Conservation (phyloP, 1,140 invertebrate genomes). For the Hycleus phaleratus region DNA sequence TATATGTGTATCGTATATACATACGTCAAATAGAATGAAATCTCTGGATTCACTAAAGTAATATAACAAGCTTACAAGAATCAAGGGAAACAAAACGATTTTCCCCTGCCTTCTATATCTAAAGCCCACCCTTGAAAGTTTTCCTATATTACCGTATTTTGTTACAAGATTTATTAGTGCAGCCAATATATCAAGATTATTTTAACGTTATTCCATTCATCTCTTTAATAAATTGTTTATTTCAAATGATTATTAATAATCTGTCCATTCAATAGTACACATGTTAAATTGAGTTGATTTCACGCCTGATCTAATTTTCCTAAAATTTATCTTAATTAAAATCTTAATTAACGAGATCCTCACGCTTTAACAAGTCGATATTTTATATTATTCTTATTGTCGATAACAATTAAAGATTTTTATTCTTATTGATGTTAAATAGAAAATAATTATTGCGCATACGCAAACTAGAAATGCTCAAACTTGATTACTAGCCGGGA, state of each 20-base stretch:
- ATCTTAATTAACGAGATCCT: too few species aligned
- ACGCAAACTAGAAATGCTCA: too few species aligned
- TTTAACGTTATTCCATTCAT: conserved; percentile 1
- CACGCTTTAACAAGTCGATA: too few species aligned
- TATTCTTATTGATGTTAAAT: too few species aligned
- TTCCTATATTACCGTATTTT: background rate
- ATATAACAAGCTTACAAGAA: conserved; percentile 15
- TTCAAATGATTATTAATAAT: background rate
- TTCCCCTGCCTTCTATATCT: background rate
- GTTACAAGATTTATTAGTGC: conserved; percentile 5
- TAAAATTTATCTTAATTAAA: too few species aligned
- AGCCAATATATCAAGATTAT: conserved; percentile 1
- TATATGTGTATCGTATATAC: conserved; percentile 1
- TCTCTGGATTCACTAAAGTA: conserved; percentile 11
- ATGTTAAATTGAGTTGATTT: too few species aligned
- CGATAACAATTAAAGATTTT: too few species aligned
- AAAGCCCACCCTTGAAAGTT: background rate
- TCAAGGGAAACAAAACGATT: conserved; percentile 11
- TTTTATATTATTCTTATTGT: too few species aligned
- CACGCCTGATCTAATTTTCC: too few species aligned
- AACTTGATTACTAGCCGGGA: too few species aligned
- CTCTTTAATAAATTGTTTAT: background rate
- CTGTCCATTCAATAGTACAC: background rate
- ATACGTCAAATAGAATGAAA: conserved; percentile 8
- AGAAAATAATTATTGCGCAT: too few species aligned